Evolutionary conservation across 1,140 invertebrate genomes (phyloP).

Genomic region (Zaprionus capensis): DNA sequence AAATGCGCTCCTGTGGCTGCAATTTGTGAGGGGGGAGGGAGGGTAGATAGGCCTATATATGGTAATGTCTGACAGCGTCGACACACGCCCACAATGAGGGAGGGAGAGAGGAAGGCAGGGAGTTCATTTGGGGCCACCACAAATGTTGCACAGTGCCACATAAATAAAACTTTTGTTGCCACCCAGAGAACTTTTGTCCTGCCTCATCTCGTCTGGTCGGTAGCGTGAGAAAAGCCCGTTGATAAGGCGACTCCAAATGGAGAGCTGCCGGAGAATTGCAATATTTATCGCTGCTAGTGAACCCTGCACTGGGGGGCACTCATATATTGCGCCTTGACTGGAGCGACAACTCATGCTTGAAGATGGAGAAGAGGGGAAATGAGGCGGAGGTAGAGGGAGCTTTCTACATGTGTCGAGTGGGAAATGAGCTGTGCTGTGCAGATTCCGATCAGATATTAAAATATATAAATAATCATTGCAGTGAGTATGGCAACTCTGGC

Average conservation of each 20-base stretch:
- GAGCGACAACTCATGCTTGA: constrained; percentile 51
- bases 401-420: constrained; percentile 14
- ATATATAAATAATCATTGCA: constrained; percentile 8
- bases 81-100: constrained; percentile 31
- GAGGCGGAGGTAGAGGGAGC: background rate
- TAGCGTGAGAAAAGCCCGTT: constrained; percentile 70
- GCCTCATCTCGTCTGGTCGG: constrained; percentile 54
- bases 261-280: constrained; percentile 44
- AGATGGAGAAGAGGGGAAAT: background rate
- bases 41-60: background rate
- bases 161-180: constrained; percentile 58
- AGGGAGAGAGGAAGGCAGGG: background rate
- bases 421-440: constrained; percentile 4
- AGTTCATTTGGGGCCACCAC: constrained; percentile 27
- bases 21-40: background rate
- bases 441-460: constrained; percentile 19
- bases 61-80: constrained; percentile 53
- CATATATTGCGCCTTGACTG: constrained; percentile 47
- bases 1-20: constrained; percentile 40
- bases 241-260: constrained; percentile 44
- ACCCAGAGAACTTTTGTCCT: constrained; percentile 45
- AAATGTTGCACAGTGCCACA: constrained; percentile 17
- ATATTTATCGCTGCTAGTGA: constrained; percentile 76
- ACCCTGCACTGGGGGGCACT: constrained; percentile 56
- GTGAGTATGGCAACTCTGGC: background rate